Percentiles rank a stretch among this genome's conserved stretches.
phyloP scores from a whole-genome alignment of 2,113 vertebrate species.

The Regulus satrapa region DNA sequence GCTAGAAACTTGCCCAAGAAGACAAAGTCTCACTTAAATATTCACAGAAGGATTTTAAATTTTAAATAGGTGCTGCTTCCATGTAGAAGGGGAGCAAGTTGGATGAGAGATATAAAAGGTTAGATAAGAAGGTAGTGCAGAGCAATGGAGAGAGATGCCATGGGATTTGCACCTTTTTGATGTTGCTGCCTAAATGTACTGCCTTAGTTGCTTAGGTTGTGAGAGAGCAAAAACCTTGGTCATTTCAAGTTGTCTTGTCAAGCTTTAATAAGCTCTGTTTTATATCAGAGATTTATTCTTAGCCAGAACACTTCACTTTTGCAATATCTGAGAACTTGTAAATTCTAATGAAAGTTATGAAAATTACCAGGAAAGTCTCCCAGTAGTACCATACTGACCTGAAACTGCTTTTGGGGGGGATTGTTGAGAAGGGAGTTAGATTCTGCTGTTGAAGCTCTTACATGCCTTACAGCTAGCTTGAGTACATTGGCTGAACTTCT shows the following conservation, averaged over 20 bases:
- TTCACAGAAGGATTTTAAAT: background rate
- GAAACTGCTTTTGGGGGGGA: background rate
- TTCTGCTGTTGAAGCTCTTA: background rate
- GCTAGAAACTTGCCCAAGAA: background rate
- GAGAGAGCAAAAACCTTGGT: background rate
- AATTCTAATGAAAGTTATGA: background rate
- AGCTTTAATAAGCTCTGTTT: background rate
- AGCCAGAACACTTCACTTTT: background rate
- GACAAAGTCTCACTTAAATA: background rate
- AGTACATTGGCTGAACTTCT: background rate
- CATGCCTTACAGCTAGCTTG: background rate
- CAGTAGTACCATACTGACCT: background rate
- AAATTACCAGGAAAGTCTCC: background rate
- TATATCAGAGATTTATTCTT: background rate
- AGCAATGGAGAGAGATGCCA: background rate
- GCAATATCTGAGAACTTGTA: background rate
- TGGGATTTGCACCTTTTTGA: background rate
- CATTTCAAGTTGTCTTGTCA: background rate
- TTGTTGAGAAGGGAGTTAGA: background rate
- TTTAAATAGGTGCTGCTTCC: background rate
- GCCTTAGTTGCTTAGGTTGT: background rate
- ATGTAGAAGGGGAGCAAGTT: background rate
- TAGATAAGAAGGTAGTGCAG: background rate
- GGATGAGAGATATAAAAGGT: background rate
- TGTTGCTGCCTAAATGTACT: background rate